Evolutionary conservation across 2,888 invertebrate genomes (phyloP), one percentile per base, ranked within the genome.

Genomic region (Drosophila fungiperda): DNA sequence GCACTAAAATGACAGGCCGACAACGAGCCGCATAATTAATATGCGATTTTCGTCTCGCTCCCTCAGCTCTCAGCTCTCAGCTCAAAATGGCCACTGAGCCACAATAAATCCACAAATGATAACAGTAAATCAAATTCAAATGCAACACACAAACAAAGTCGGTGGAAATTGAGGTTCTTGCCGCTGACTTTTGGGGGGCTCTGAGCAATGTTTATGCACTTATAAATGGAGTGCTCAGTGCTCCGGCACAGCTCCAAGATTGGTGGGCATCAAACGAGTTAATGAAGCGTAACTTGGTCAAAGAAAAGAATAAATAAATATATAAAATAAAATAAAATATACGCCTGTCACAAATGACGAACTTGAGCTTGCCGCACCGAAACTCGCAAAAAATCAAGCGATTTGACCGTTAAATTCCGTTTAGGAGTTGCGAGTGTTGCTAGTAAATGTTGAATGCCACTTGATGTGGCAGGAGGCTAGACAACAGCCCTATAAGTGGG

Each of bases 401-500:
- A 87, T 83, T 89, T 89, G 84, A 85, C 78, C 87, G 84, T 83
- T 78, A 78, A 86, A 83, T 80, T 86, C 78, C 78, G 69, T 66
- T 66, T 71, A 63, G 62, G 76, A 63, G 58, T 55, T 50, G 58
- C 58, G 26, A 52, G n/a, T 17, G 62, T 23, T n/a, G 32, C 26
- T 15, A 8, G 35, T 26, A 40, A n/a, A 38, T 20, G 62, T n/a
- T 48, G 53, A 50, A 15, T 38, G 49, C 55, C 29, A 54, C 23
- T 26, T 17, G 50, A 36, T 7, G 35, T 20, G 15, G 48, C 76
- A 60, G 68, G 59, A 79, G 59, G 53, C 62, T 55, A 23, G 50
- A 29, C 63, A 78, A 42, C 67, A 50, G 53, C 35, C 58, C 33
- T n/a, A 63, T 61, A 79, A 79, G 80, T 77, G 65, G 60, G 35